Percentiles rank a stretch among this genome's conserved stretches.
These are phyloP conservation scores for Euthynnus affinis DNA, from an alignment of 2,797 vertebrate genomes.

Conservation along the genomic window DNA sequence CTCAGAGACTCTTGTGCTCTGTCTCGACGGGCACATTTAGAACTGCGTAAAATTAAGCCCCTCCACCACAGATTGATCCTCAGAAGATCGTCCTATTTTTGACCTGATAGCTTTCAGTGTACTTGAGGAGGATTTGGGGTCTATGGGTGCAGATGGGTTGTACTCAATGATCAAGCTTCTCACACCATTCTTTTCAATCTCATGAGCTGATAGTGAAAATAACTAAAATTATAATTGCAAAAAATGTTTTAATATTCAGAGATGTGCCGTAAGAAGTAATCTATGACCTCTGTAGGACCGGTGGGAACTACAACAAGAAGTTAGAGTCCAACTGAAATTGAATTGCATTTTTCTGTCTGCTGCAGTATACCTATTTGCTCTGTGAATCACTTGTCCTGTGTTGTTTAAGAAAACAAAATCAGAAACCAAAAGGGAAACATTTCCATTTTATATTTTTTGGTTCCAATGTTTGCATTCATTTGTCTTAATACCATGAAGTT, in stretches of 20 bases:
- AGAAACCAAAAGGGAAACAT: background rate
- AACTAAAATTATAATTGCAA: slow-evolving; percentile 29
- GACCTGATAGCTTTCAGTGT: slow-evolving; percentile 49
- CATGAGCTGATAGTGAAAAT: slow-evolving; percentile 7
- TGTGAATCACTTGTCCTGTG: too few species aligned
- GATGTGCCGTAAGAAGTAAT: slow-evolving; percentile 12
- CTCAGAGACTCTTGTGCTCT: slow-evolving; percentile 29
- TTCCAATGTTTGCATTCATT: background rate
- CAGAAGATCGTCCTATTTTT: slow-evolving; percentile 47
- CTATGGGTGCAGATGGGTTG: slow-evolving; percentile 2
- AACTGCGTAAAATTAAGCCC: slow-evolving; percentile 56
- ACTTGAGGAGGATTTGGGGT: slow-evolving; percentile 45
- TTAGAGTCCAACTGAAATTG: background rate
- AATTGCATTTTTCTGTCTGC: background rate
- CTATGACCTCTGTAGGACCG: slow-evolving; percentile 12
- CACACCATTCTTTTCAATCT: slow-evolving; percentile 16
- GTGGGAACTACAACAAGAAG: background rate
- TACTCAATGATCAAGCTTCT: slow-evolving; percentile 18
- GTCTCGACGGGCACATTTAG: slow-evolving; percentile 52
- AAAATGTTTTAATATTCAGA: slow-evolving; percentile 20
- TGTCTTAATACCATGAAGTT: background rate
- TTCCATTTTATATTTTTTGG: background rate
- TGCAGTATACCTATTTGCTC: background rate
- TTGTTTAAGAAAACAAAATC: too few species aligned
- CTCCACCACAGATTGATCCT: slow-evolving; percentile 51